Evolutionary conservation across 2,797 vertebrate species (phyloP).

Genomic region (Sebastolobus alascanus): DNA sequence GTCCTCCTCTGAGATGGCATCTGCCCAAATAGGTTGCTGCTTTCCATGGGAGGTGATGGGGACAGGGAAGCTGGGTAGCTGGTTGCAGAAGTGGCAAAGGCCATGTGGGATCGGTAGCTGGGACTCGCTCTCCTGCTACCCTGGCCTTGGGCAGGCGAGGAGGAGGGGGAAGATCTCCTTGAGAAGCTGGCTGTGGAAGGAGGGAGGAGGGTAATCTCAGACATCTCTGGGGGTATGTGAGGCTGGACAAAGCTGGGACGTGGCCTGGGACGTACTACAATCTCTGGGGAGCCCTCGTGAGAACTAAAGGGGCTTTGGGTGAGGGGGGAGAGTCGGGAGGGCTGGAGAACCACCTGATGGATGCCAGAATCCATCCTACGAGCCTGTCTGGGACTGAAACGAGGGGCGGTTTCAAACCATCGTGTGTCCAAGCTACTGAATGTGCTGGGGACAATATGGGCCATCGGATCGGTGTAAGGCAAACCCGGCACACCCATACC

Average conservation of each 20-base stretch:
- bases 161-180: slow-evolving; percentile 95
- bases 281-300: slow-evolving; percentile 95
- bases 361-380: slow-evolving; percentile 95
- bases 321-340: slow-evolving; percentile 97
- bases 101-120: slow-evolving; percentile 90
- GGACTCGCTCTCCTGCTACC: slow-evolving; percentile 88
- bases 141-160: slow-evolving; percentile 92
- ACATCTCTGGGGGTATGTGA: slow-evolving; percentile 89
- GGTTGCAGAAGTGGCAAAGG: slow-evolving; percentile 92
- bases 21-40: slow-evolving; percentile 94
- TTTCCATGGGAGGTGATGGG: slow-evolving; percentile 90
- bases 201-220: slow-evolving; percentile 97
- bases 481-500: slow-evolving; percentile 97
- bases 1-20: slow-evolving; percentile 92
- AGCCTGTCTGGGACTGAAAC: slow-evolving; percentile 95
- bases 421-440: slow-evolving; percentile 97
- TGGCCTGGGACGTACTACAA: slow-evolving; percentile 94
- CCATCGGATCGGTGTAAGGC: slow-evolving; percentile 96
- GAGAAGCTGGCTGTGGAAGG: slow-evolving; percentile 96
- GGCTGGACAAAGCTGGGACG: slow-evolving; percentile 93
- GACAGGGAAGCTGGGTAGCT: slow-evolving; percentile 91
- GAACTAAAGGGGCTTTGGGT: slow-evolving; percentile 98
- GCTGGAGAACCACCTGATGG: slow-evolving; percentile 99
- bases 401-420: slow-evolving; percentile 96
- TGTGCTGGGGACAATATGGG: slow-evolving; percentile 93